These are phyloP conservation scores for Ceratosolen fusciceps DNA, from an alignment of 1,140 invertebrate species.

Conservation along the genomic window DNA sequence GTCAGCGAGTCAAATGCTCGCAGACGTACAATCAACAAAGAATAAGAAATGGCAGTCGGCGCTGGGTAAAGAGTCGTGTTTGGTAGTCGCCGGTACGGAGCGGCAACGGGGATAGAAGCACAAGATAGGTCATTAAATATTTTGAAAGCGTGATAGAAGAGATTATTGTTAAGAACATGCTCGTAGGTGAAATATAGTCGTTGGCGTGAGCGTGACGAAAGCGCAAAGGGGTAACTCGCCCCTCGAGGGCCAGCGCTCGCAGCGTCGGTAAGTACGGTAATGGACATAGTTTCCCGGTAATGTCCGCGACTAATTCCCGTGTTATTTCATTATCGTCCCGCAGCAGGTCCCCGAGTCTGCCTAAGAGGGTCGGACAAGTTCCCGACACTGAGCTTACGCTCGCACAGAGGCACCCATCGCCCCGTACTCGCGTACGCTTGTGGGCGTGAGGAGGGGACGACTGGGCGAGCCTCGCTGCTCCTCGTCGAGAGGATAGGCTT, in stretches of 20 bases:
- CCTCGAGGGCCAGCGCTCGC: background rate
- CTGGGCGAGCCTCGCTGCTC: too few species aligned
- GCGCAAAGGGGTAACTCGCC: background rate
- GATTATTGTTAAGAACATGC: background rate
- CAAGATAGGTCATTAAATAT: background rate
- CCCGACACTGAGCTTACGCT: conserved; percentile 47
- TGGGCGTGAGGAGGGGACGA: background rate
- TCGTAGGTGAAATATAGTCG: too few species aligned
- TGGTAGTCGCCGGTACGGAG: too few species aligned
- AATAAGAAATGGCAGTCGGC: too few species aligned
- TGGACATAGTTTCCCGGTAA: conserved; percentile 72
- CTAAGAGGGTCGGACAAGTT: conserved; percentile 36
- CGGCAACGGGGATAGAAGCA: background rate
- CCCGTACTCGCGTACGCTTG: background rate
- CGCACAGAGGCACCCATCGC: background rate
- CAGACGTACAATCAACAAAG: too few species aligned
- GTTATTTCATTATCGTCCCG: conserved; percentile 73
- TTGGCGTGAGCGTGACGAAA: background rate
- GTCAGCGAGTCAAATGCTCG: too few species aligned
- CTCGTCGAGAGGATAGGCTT: background rate
- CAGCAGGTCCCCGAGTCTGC: conserved; percentile 62
- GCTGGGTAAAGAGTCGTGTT: too few species aligned
- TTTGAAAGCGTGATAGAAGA: background rate
- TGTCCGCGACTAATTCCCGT: conserved; percentile 73
- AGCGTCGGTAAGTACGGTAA: conserved; percentile 60